Evolutionary conservation across 2,113 vertebrate genomes (phyloP), one percentile per base, ranked within the genome.

Genomic region (Rhinolophus sinicus): DNA sequence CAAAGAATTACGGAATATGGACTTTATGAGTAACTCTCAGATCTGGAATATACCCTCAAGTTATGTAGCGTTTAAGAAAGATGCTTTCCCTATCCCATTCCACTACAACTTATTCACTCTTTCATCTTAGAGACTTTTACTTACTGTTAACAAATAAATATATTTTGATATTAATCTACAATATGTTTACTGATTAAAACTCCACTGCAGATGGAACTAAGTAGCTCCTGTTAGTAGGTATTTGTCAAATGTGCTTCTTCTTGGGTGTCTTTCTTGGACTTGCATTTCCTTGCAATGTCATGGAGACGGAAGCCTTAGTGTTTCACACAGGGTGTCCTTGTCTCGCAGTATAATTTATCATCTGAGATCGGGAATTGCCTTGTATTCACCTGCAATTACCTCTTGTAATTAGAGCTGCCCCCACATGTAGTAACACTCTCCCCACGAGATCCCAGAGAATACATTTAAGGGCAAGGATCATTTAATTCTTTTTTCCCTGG

Each of bases 321-420:
- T 88, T 87, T 96, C 70, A 2, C 30, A 38, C 15, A 44, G 78
- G 78, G 64, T 77, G 78, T 94, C 89, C 86, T 95, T 92, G 69
- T 88, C 76, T 89, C 73, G 80, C 6, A 4, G 62, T 78, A 40
- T 89, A 82, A 97, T 94, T 97, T 86, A 84, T 96, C 77, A 65
- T 75, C 73, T 70, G 77, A 96, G 56, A 52, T 83, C 47, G 77
- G 44, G 56, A 88, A 52, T 81, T 94, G 78, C 92, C 92, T 93
- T 77, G 30, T 54, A 28, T 94, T 84, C 58, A 67, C 93, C 92
- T 97, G 78, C 82, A 97, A 89, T 96, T 97, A 96, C 97, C 95
- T 97, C 95, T 96, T 94, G 35, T 94, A 97, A 97, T 97, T 97
- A 97, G 73, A 92, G 83, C 82, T 95, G 78, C 58, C 62, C 81